These are phyloP conservation scores for Baronia brevicornis DNA, from an alignment of 2,888 invertebrate species.

Conservation along the genomic window DNA sequence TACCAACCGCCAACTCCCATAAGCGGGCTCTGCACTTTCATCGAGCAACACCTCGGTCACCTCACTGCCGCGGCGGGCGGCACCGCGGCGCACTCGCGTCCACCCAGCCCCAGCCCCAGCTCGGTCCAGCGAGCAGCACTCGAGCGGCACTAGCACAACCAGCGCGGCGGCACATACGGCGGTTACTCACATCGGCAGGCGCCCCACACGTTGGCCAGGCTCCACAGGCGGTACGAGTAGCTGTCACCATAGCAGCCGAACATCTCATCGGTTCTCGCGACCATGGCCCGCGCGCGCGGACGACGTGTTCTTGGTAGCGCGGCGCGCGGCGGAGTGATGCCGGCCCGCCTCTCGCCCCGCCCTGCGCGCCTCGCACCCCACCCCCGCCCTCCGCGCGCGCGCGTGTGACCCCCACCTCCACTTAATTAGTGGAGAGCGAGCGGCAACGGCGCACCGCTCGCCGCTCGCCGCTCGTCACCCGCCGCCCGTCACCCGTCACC, in stretches of 20 bases:
- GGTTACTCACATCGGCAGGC: slow-evolving; percentile 83
- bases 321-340: slow-evolving; percentile 70
- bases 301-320: slow-evolving; percentile 55
- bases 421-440: slow-evolving; percentile 59
- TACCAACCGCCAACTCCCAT: slow-evolving; percentile 72
- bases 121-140: slow-evolving; percentile 47
- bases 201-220: slow-evolving; percentile 85
- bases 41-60: slow-evolving; percentile 55
- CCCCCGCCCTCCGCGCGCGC: slow-evolving; percentile 30
- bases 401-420: slow-evolving; percentile 27
- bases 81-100: slow-evolving; percentile 34
- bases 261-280: slow-evolving; percentile 88
- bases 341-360: slow-evolving; percentile 45
- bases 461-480: slow-evolving; percentile 17
- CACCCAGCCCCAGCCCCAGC: slow-evolving; percentile 22
- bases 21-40: slow-evolving; percentile 70
- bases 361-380: slow-evolving; percentile 34
- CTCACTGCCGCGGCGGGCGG: slow-evolving; percentile 38
- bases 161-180: slow-evolving; percentile 35
- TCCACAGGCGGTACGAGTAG: slow-evolving; percentile 85
- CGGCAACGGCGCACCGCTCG: slow-evolving; percentile 21
- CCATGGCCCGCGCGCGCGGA: slow-evolving; percentile 81
- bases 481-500: slow-evolving; percentile 5
- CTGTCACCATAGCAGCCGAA: slow-evolving; percentile 83
- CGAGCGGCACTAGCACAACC: slow-evolving; percentile 52